Percentiles rank a stretch among this genome's conserved stretches.
Evolutionary conservation across 2,113 vertebrate genomes (phyloP).

Genomic region (Parotia lawesii): DNA sequence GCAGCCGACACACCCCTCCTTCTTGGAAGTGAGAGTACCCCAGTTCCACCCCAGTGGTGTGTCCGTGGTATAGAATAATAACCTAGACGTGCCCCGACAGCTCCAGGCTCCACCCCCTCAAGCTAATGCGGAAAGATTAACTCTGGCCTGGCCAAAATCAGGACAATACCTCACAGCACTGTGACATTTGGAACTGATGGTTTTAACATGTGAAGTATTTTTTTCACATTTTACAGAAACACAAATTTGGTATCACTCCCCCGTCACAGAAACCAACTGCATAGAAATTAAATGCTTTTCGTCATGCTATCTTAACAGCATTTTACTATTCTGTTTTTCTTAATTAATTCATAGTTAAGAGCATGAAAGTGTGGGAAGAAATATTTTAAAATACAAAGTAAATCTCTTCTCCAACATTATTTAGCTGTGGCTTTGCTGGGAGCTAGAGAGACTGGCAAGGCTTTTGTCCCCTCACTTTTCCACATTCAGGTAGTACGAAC

Average conservation of each 20-base stretch:
- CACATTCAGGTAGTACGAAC: background rate
- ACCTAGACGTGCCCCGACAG: no score
- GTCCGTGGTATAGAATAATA: background rate
- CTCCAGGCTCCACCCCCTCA: background rate
- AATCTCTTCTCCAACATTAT: background rate
- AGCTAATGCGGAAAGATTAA: background rate
- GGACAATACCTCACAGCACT: background rate
- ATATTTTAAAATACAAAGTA: background rate
- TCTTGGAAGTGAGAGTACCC: background rate
- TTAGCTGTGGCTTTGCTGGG: background rate
- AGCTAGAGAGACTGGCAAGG: background rate
- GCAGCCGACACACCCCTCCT: background rate
- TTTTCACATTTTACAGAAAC: background rate
- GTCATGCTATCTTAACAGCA: background rate
- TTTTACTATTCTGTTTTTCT: background rate
- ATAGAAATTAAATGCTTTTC: background rate
- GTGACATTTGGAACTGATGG: background rate
- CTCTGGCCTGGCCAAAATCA: background rate
- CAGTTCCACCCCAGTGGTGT: fast-evolving
- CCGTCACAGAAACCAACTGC: background rate
- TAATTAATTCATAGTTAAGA: background rate
- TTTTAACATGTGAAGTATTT: background rate
- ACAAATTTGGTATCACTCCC: background rate
- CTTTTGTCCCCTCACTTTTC: background rate
- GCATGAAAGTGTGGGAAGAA: background rate